Evolutionary conservation across 2,888 invertebrate genomes (phyloP), one percentile per base, ranked within the genome.

Genomic region (Chymomyza procnemis): DNA sequence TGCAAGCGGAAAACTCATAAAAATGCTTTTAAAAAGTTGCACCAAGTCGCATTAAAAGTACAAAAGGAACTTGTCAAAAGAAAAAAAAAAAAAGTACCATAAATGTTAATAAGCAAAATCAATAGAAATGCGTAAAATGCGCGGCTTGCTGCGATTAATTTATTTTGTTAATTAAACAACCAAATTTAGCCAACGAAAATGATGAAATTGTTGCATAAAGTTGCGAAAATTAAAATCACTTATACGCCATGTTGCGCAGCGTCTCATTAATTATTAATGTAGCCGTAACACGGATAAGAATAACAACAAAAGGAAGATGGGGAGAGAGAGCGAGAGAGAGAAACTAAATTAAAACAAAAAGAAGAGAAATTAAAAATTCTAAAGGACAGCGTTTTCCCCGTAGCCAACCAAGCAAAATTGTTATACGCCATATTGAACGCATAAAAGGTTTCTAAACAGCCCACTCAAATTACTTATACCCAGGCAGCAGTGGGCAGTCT

Each of bases 231-330:
- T 50, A 59, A 70, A 78, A 82, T 83, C 83, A 78, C 85, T 85
- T 83, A 76, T 71, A 75, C 74, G 78, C 76, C 79, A 69, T 77
- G 80, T 74, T 76, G 79, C 62, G 68, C 34, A 41, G 12, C 9
- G 34, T 1, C 75, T 79, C 79, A 85, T 84, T 85, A 85, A 85
- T 84, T 85, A 85, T 84, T 83, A 85, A 84, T 80, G 74, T 63
- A 73, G 73, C 76, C 73, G 67, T 76, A 64, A 34, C 54, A 12
- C 30, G 26, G 52, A 50, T 46, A 50, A 47, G 52, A 57, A 55
- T 19, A 48, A 12, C 30, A 46, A 59, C 14, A 54, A 54, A 54
- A n/a, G n/a, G 18, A 58, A 46, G 6, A 58, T n/a, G n/a, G n/a
- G n/a, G n/a, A n/a, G n/a, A n/a, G n/a, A n/a, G n/a, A n/a, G n/a